Percentiles rank a stretch among this genome's conserved stretches.
These are phyloP conservation scores for Mormyrus iriodes DNA, from an alignment of 2,113 vertebrate genomes.

Conservation along the genomic window DNA sequence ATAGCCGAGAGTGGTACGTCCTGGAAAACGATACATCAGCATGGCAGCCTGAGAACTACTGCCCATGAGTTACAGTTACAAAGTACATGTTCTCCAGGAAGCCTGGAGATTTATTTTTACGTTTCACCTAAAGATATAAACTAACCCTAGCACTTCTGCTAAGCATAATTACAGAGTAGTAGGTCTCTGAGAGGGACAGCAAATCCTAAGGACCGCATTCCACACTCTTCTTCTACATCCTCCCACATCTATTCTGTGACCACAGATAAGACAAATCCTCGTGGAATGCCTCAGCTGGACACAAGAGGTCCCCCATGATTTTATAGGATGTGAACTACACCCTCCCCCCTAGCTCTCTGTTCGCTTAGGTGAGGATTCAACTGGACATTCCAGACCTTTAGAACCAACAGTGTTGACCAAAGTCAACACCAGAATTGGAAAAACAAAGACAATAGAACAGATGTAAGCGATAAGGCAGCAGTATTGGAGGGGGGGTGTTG, in stretches of 20 bases:
- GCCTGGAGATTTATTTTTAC: not conserved
- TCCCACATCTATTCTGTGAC: conserved; percentile 16
- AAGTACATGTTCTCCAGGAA: not conserved
- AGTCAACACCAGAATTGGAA: conserved; percentile 7
- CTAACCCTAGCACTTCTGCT: not conserved
- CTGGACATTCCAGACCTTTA: conserved; percentile 2
- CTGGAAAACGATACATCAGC: conserved; percentile 47
- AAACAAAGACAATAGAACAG: conserved; percentile 11
- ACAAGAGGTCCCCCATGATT: not conserved
- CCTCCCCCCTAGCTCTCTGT: conserved; percentile 8
- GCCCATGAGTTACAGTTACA: not conserved
- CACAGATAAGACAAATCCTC: conserved; percentile 20
- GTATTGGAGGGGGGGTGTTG: not conserved
- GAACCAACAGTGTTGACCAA: not conserved
- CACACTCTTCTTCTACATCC: conserved; percentile 7
- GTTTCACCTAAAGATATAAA: not conserved
- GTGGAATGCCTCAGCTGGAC: conserved; percentile 21
- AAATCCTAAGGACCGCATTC: conserved; percentile 11
- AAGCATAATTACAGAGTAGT: not conserved
- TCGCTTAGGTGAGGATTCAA: not conserved
- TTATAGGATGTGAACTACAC: not conserved
- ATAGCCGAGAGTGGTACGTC: conserved; percentile 75
- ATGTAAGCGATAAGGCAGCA: not conserved
- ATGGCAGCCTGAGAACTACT: conserved; percentile 16
- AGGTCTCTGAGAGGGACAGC: not conserved